Conservation (phyloP, 23 tunicate species). For the Phallusia fumigata region DNA sequence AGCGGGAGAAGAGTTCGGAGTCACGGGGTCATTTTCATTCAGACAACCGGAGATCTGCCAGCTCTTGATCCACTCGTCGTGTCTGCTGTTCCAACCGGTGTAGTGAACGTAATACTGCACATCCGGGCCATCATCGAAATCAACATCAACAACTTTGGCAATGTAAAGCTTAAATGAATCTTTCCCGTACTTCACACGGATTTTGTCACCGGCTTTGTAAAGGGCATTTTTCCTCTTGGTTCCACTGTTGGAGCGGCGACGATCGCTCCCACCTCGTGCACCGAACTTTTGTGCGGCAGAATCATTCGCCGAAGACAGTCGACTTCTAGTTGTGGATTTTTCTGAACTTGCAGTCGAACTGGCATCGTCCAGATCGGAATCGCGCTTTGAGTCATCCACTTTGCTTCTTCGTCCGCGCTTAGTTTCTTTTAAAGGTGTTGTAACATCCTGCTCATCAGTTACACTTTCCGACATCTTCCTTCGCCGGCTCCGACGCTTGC, state of each 20-base stretch:
- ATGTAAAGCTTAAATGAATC: constrained; percentile 67
- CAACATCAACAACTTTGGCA: constrained; percentile 77
- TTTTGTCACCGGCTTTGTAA: constrained; percentile 54
- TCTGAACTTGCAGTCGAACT: constrained; percentile 61
- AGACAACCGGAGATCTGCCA: constrained; percentile 44
- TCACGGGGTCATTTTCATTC: constrained; percentile 12
- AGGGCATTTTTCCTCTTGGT: constrained; percentile 17
- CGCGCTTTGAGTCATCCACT: constrained; percentile 22
- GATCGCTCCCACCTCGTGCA: not conserved
- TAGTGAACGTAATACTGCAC: constrained; percentile 73
- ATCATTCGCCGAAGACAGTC: not conserved
- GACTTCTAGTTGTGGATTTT: constrained; percentile 26
- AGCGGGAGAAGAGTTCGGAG: not conserved
- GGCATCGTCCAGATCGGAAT: constrained; percentile 52
- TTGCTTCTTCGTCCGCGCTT: constrained; percentile 24
- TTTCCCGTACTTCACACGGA: constrained; percentile 76
- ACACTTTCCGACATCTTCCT: constrained; percentile 50
- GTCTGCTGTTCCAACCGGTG: constrained; percentile 83
- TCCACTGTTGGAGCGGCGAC: constrained; percentile 51
- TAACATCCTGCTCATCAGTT: constrained; percentile 28
- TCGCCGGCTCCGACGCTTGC: constrained; percentile 26
- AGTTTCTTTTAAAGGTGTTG: constrained; percentile 6
- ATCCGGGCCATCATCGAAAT: constrained; percentile 39
- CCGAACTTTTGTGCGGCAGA: not conserved
- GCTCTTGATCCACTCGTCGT: constrained; percentile 77